Evolutionary conservation across 2,113 vertebrate species (phyloP), one percentile per base, ranked within the genome.

Genomic region (Dermatemys mawii): DNA sequence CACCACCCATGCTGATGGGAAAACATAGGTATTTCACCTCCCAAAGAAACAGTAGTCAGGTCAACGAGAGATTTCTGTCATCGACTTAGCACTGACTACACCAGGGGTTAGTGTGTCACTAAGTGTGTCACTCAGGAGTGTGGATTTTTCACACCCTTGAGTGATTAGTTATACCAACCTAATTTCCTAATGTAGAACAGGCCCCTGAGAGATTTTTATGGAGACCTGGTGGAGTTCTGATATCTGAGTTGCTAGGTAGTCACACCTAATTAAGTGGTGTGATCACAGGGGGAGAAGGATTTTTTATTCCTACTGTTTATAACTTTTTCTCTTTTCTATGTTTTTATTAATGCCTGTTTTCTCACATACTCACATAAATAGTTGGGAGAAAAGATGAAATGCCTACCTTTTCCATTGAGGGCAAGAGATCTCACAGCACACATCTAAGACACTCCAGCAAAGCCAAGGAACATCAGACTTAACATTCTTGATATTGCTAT

Each of bases 191-290:
- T 21, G 19, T 70, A 38, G n/a, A 38, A n/a, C 19, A 38, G 63
- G n/a, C 19, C 63, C 63, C 70, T 81, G 29, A 57, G 54, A 90
- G 48, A 41, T 32, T 87, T n/a, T 38, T 24, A 41, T 83, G 51
- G n/a, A 46, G 22, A 89, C 87, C 73, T 94, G 94, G 79, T 83
- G 89, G 88, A 90, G 87, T 83, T 90, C 5, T 95, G 78, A 83
- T 80, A 94, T 9, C 11, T 81, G 32, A 92, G 92, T 27, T 70
- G 88, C n/a, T 48, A 84, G 29, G 32, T 55, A 70, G n/a, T 81
- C 81, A 79, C 13, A 55, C 4, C 48, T 81, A 85, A 94, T 88
- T 4, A 1, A 54, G 54, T 91, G 54, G 83, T 63, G 60, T 67
- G 35, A 67, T 8, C 63, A 67, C 17, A 21, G 35, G 55, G 63